These are phyloP conservation scores for Tamias sibiricus DNA, from an alignment of 2,113 vertebrate species.

Conservation along the genomic window DNA sequence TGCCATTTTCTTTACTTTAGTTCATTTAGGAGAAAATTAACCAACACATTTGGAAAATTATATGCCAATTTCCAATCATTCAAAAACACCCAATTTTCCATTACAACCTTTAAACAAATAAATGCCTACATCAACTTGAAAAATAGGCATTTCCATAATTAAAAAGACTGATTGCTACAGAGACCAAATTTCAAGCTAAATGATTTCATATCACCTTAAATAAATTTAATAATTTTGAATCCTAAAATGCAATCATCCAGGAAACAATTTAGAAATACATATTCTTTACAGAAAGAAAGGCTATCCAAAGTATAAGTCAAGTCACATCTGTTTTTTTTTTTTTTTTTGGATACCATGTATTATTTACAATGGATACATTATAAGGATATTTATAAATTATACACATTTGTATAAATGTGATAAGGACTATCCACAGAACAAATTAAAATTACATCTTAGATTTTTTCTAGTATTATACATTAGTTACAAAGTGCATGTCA, in stretches of 20 bases:
- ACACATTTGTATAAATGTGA: slow-evolving; percentile 36
- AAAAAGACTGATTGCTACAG: slow-evolving; percentile 16
- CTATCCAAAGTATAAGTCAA: slow-evolving; percentile 22
- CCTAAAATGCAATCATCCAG: slow-evolving; percentile 51
- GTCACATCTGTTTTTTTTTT: slow-evolving; percentile 14
- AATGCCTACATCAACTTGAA: slow-evolving; percentile 44
- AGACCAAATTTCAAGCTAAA: slow-evolving; percentile 64
- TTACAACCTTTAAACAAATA: slow-evolving; percentile 62
- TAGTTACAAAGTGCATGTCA: slow-evolving; percentile 54
- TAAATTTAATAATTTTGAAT: slow-evolving; percentile 40
- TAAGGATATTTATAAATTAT: slow-evolving; percentile 59
- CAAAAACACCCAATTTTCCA: slow-evolving; percentile 63
- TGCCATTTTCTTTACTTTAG: slow-evolving; percentile 53
- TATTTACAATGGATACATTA: slow-evolving; percentile 39
- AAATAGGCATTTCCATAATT: slow-evolving; percentile 49
- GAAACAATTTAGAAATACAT: slow-evolving; percentile 61
- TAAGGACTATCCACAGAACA: slow-evolving; percentile 45
- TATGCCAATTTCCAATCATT: slow-evolving; percentile 61
- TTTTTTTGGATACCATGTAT: slow-evolving; percentile 16
- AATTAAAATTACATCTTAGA: slow-evolving; percentile 46
- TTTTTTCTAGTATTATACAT: slow-evolving; percentile 13
- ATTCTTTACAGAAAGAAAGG: slow-evolving; percentile 50
- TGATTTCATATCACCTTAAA: slow-evolving; percentile 37
- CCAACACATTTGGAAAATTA: slow-evolving; percentile 56
- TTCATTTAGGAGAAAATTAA: slow-evolving; percentile 62